Percentiles rank a stretch among this genome's conserved stretches.
phyloP scores from a whole-genome alignment of 2,888 invertebrate species.

The Cyclophora albipunctata region DNA sequence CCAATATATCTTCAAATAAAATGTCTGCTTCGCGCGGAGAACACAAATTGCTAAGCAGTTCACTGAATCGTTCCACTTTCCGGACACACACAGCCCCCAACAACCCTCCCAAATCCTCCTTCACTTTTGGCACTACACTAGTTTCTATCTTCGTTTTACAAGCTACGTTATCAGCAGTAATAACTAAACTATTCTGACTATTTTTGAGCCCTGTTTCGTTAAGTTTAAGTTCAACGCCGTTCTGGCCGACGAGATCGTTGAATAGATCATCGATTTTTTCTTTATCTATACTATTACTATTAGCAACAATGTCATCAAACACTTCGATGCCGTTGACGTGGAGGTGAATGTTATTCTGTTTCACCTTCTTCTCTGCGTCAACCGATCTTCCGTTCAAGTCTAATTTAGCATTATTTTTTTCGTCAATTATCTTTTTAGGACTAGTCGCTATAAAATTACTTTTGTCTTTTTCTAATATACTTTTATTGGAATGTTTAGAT shows the following conservation, averaged over 20 bases:
- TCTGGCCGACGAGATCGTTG: slow-evolving; percentile 47
- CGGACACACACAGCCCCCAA: slow-evolving; percentile 68
- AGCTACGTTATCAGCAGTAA: slow-evolving; percentile 36
- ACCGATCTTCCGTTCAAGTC: slow-evolving; percentile 34
- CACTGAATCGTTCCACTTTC: slow-evolving; percentile 71
- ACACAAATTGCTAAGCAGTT: slow-evolving; percentile 69
- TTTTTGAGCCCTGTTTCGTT: slow-evolving; percentile 39
- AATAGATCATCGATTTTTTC: slow-evolving; percentile 60
- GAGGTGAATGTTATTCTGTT: slow-evolving; percentile 28
- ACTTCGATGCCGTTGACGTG: slow-evolving; percentile 50
- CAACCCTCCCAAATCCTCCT: slow-evolving; percentile 49
- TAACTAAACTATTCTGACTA: slow-evolving; percentile 46
- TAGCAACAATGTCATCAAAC: slow-evolving; percentile 53
- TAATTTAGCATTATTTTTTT: slow-evolving; percentile 40
- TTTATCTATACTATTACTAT: slow-evolving; percentile 47
- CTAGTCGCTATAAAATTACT: slow-evolving; percentile 59
- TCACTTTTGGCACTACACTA: slow-evolving; percentile 63
- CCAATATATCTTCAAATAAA: slow-evolving; percentile 64
- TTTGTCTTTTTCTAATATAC: slow-evolving; percentile 69
- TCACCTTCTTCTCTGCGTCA: slow-evolving; percentile 39
- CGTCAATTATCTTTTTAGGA: slow-evolving; percentile 54
- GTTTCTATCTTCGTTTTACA: slow-evolving; percentile 35
- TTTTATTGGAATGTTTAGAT: slow-evolving; percentile 68
- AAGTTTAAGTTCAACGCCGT: slow-evolving; percentile 35
- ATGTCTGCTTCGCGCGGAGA: slow-evolving; percentile 66